Base-by-base conservation (phyloP, 2,797 vertebrate genomes). In the Etheostoma perlongum region DNA sequence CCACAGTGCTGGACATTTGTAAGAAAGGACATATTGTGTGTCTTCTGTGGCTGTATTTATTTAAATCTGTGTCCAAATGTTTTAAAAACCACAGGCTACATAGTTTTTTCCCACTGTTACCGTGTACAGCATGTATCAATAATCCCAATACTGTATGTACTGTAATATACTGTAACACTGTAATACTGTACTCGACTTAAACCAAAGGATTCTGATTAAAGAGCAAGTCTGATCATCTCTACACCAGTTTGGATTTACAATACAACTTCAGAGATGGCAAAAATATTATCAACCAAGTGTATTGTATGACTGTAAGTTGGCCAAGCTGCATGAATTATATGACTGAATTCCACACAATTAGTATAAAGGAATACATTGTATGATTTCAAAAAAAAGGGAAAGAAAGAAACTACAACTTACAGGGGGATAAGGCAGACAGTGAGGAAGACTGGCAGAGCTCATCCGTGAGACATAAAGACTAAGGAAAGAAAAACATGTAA, bases 41-140 rank as follows among this genome's bases (percentile, higher is more conserved):
- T 76, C 69, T 25, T 25, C 54, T 67, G 14, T 62, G 67, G 64
- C 64, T 58, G 33, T 16, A 49, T 79, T 78, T 63, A 62, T 84
- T 62, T 69, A 61, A 74, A 64, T 62, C 23, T 27, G 4, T 48
- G 47, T 74, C 60, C 46, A 67, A 57, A 49, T 52, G 48, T 80
- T 74, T 49, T 5, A 10, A 10, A 55, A 70, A 74, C 57, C 71
- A 57, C 55, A 46, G 42, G 12, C 75, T 67, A 65, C 51, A 16
- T 59, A 33, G 47, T 18, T 30, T 27, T 25, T 12, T 40, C n/a
- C 12, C 10, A 47, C 14, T 51, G n/a, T 57, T 61, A 25, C 25
- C 21, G 23, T 52, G 30, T 66, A 3, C 5, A 72, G 8, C 13
- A 49, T 65, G 55, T 16, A 46, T 70, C 52, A 59, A 76, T 61